phyloP scores from a whole-genome alignment of 2,797 vertebrate species.

The Xerus rutilus region DNA sequence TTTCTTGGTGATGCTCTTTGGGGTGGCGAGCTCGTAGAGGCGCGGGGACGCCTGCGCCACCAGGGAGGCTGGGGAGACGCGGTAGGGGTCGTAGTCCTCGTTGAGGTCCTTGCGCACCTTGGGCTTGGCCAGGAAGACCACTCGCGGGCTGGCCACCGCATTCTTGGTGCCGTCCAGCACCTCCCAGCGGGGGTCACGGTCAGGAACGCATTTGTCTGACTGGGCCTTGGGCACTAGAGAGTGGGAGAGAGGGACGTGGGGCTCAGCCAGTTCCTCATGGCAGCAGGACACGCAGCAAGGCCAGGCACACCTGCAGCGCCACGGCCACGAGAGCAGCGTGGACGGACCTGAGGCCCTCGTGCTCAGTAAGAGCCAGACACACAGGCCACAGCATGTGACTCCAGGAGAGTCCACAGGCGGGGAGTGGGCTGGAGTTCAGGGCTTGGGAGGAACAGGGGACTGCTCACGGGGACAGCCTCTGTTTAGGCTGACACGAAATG shows the following conservation, averaged over 20 bases:
- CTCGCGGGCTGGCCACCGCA: conserved; percentile 74
- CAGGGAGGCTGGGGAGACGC: conserved; percentile 75
- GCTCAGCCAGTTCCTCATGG: background rate
- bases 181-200: conserved; percentile 72
- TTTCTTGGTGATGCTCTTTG: conserved; percentile 74
- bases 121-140: conserved; percentile 81
- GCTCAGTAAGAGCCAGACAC: background rate
- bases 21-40: conserved; percentile 77
- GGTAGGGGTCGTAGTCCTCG: conserved; percentile 79
- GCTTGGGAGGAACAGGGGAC: background rate
- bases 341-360: rapidly evolving
- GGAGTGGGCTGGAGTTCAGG: background rate
- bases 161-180: conserved; percentile 73
- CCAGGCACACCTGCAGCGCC: background rate
- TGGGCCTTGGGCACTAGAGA: conserved; percentile 80
- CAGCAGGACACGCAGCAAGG: background rate
- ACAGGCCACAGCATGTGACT: background rate
- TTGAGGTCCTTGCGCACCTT: conserved; percentile 70
- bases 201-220: conserved; percentile 76
- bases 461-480: background rate
- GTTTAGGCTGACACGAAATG: background rate
- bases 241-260: background rate
- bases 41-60: conserved; percentile 73
- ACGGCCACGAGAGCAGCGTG: rapidly evolving
- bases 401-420: background rate